phyloP scores from a whole-genome alignment of 2,888 invertebrate species.

The Malacosoma neustria region DNA sequence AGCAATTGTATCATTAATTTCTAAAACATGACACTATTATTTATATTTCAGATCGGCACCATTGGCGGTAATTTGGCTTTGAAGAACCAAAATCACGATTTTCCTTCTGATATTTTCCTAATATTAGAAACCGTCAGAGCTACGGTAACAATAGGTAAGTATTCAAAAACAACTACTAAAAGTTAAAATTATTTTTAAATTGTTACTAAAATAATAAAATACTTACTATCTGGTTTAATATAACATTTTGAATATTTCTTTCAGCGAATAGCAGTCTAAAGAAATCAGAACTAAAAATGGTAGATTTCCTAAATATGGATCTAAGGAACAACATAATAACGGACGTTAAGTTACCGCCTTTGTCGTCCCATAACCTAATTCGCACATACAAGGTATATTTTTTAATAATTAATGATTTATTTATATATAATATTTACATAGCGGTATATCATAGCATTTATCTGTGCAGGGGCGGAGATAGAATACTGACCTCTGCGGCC shows the following conservation, averaged over 20 bases:
- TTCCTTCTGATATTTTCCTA: conserved; percentile 83
- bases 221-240: too few relatives aligned
- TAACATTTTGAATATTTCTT: conserved; percentile 20
- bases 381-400: conserved; percentile 50
- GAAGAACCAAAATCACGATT: conserved; percentile 79
- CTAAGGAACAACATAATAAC: conserved; percentile 56
- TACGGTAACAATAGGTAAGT: conserved; percentile 62
- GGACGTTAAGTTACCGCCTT: conserved; percentile 57
- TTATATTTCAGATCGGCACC: conserved; percentile 75
- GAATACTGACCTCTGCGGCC: too few relatives aligned
- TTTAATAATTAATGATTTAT: not conserved
- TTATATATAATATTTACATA: not conserved
- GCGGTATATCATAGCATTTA: too few relatives aligned
- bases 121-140: conserved; percentile 77
- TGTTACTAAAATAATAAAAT: too few relatives aligned
- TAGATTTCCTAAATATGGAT: conserved; percentile 49
- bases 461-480: too few relatives aligned
- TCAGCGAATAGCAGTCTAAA: conserved; percentile 31
- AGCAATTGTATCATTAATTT: too few relatives aligned
- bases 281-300: conserved; percentile 28
- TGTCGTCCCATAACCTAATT: conserved; percentile 43
- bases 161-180: too few relatives aligned
- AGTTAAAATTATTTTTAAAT: too few relatives aligned
- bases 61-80: conserved; percentile 81
- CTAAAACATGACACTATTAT: too few relatives aligned